These are phyloP conservation scores for Hylaeus anthracinus DNA, from an alignment of 1,140 invertebrate genomes.

Conservation along the genomic window DNA sequence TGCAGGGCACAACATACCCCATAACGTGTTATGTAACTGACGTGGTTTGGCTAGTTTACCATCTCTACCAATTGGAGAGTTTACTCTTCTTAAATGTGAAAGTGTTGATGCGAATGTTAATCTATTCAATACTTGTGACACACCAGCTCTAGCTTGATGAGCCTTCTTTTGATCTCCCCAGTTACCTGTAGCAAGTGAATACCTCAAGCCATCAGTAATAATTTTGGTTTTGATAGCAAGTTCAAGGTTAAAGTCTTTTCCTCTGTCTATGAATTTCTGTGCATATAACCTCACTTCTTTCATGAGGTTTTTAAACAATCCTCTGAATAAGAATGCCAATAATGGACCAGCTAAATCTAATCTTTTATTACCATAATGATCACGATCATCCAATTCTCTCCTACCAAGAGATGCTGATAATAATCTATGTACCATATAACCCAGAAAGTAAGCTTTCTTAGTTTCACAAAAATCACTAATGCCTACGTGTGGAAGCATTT, in stretches of 20 bases:
- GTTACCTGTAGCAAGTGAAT: slow-evolving; percentile 99
- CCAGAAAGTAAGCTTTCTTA: slow-evolving; percentile 98
- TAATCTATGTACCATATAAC: slow-evolving; percentile 99
- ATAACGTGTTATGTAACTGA: slow-evolving; percentile 98
- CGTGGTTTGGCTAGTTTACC: slow-evolving; percentile 99
- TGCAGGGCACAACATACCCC: slow-evolving; percentile 99
- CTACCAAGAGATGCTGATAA: slow-evolving; percentile 96
- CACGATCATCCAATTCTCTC: slow-evolving; percentile 97
- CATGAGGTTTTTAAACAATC: slow-evolving; percentile 95
- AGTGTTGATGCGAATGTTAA: slow-evolving; percentile 98
- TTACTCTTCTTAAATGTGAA: slow-evolving; percentile 97
- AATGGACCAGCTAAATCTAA: slow-evolving; percentile 98
- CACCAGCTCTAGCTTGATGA: slow-evolving; percentile 97
- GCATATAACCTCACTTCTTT: slow-evolving; percentile 99
- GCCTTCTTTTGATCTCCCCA: slow-evolving; percentile 99
- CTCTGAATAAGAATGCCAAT: slow-evolving; percentile 96
- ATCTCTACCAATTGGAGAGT: slow-evolving; percentile 99
- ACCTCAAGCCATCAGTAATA: slow-evolving; percentile 98
- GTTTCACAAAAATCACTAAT: slow-evolving; percentile 99
- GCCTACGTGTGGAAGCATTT: slow-evolving; percentile 99
- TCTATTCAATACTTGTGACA: slow-evolving; percentile 96
- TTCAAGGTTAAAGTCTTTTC: slow-evolving; percentile 99
- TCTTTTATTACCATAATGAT: slow-evolving; percentile 99
- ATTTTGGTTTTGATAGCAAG: slow-evolving; percentile 98
- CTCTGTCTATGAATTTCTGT: slow-evolving; percentile 99